Evolutionary conservation across 2,113 vertebrate species (phyloP), one percentile per base, ranked within the genome.

Genomic region (Calidris pugnax): DNA sequence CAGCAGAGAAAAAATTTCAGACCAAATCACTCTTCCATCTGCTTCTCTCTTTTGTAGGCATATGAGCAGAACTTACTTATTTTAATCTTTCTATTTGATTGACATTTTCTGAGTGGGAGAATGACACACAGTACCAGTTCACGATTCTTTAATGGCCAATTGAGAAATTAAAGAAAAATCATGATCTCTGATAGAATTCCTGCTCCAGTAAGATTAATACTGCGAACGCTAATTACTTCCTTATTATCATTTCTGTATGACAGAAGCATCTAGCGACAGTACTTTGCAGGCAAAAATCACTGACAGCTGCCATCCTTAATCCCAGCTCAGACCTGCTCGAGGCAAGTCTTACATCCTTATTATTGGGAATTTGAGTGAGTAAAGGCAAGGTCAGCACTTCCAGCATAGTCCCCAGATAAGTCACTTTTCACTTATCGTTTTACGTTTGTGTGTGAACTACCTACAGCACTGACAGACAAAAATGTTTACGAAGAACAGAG

Each of bases 81-180:
- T 93, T 90, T 88, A 85, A 93, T 94, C 72, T 76, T 95, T 80
- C 63, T 68, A 27, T 96, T 62, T 96, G 91, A 95, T 89, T 93
- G 90, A 90, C 67, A 26, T 85, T 94, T 93, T 88, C 72, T 77
- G 82, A 90, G 82, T 95, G 78, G 74, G 50, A 93, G 37, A 94
- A 83, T 11, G 59, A 93, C 85, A 77, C 39, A 14, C 14, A 74
- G 72, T 35, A 80, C 32, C 39, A 83, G 87, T 71, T 95, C 74
- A 85, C 62, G 84, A 64, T 78, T 96, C 27, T 94, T 91, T 91
- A 91, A 88, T 80, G 85, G 85, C 55, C 90, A 94, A 51, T 76
- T 90, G 81, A 95, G 67, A 93, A 96, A 96, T 80, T 90, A 77
- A 71, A 94, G 87, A 91, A 91, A 94, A 95, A 87, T 80, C 55